Percentiles rank a stretch among this genome's conserved stretches.
Conservation (phyloP, 2,113 vertebrate genomes). For the Chaetodon trifascialis region DNA sequence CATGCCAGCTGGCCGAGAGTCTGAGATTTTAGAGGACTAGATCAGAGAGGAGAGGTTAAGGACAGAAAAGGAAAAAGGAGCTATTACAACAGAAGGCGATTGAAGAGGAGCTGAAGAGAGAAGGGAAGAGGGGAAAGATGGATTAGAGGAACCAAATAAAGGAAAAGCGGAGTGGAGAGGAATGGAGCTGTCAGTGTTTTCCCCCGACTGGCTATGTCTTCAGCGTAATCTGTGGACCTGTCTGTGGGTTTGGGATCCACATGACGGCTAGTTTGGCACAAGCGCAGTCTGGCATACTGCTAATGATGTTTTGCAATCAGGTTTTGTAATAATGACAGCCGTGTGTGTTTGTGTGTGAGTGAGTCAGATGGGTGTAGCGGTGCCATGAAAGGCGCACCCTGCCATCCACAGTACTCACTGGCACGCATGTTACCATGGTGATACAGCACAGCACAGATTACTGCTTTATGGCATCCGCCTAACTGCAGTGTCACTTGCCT, state of each 20-base stretch:
- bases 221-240: conserved; percentile 57
- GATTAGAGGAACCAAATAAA: conserved; percentile 46
- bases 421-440: conserved; percentile 71
- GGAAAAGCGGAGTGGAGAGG: conserved; percentile 24
- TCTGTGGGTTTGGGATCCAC: conserved; percentile 49
- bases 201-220: conserved; percentile 22
- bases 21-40: conserved; percentile 52
- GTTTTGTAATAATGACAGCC: conserved; percentile 69
- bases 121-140: conserved; percentile 31
- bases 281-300: conserved; percentile 49
- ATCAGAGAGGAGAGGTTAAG: conserved; percentile 65
- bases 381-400: conserved; percentile 73
- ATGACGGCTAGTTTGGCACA: conserved; percentile 57
- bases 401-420: conserved; percentile 68
- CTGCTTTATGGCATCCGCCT: conserved; percentile 65
- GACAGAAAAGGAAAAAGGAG: conserved; percentile 39
- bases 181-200: conserved; percentile 55
- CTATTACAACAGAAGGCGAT: conserved; percentile 15
- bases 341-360: conserved; percentile 65
- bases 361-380: conserved; percentile 77
- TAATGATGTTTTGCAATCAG: conserved; percentile 75
- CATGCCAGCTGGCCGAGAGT: conserved; percentile 65
- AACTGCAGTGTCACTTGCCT: conserved; percentile 39
- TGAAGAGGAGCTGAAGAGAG: conserved; percentile 25
- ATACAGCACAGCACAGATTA: conserved; percentile 70